These are phyloP conservation scores for Dicerorhinus sumatrensis DNA, from an alignment of 2,113 vertebrate genomes.

Conservation along the genomic window DNA sequence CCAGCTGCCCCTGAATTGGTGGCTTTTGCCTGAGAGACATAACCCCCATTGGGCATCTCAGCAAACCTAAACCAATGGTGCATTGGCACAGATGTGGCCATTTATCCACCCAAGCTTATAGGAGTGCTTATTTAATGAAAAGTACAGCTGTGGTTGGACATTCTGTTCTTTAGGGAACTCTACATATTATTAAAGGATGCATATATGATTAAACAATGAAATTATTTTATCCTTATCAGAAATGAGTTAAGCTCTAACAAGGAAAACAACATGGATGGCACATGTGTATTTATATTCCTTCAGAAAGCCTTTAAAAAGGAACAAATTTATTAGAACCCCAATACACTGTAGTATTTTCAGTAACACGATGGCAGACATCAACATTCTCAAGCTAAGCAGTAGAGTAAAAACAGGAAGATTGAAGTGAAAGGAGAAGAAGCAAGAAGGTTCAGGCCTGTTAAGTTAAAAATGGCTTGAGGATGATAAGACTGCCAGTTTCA, in stretches of 20 bases:
- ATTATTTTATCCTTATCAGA: neutral
- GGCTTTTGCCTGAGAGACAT: neutral
- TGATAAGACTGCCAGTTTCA: conserved; percentile 59
- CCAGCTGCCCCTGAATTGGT: neutral
- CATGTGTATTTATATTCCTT: conserved; percentile 27
- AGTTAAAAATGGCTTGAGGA: conserved; percentile 52
- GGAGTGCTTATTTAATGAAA: neutral
- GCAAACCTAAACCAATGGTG: neutral
- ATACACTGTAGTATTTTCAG: neutral
- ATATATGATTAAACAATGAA: neutral
- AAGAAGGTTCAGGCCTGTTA: conserved; percentile 27
- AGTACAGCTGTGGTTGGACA: neutral
- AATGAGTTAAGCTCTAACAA: conserved; percentile 3
- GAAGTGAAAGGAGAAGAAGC: conserved; percentile 39
- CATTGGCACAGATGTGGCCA: too few relatives aligned
- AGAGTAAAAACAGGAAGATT: conserved; percentile 43
- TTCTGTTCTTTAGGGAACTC: neutral
- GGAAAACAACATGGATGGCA: neutral
- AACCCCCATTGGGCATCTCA: neutral
- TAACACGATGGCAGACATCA: conserved; percentile 2
- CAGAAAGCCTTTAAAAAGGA: conserved; percentile 3
- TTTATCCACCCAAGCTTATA: neutral
- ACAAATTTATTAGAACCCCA: neutral
- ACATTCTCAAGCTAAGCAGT: conserved; percentile 21
- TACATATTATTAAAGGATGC: neutral